Conservation (phyloP, 2,113 vertebrate genomes). For the Anhinga rufa region DNA sequence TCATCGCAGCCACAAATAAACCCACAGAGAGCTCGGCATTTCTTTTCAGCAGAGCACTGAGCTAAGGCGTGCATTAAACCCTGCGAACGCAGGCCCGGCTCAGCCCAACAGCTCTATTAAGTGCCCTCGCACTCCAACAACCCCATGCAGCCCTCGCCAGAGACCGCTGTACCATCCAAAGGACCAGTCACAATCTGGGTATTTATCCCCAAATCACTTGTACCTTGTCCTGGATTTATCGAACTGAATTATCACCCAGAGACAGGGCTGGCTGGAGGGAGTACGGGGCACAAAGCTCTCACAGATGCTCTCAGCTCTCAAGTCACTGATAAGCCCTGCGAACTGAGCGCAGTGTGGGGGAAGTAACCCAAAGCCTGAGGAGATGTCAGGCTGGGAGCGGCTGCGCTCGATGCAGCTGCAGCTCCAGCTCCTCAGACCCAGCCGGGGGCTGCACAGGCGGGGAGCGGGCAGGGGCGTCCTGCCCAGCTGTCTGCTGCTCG, state of each 20-base stretch:
- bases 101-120: neutral
- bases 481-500: neutral
- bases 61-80: neutral
- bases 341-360: neutral
- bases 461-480: neutral
- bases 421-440: neutral
- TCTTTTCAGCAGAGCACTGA: neutral
- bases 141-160: neutral
- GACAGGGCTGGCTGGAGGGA: neutral
- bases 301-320: neutral
- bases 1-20: neutral
- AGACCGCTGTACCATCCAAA: neutral
- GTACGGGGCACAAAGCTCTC: neutral
- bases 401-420: rapidly evolving
- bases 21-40: rapidly evolving
- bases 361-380: neutral
- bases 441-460: neutral
- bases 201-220: neutral
- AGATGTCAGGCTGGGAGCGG: neutral
- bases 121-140: neutral
- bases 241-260: neutral
- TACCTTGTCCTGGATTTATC: neutral
- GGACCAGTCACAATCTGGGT: too few species aligned
- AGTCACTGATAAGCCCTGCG: neutral
- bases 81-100: neutral